phyloP scores from a whole-genome alignment of 2,888 invertebrate genomes.

The Hipparchia sbordonii region DNA sequence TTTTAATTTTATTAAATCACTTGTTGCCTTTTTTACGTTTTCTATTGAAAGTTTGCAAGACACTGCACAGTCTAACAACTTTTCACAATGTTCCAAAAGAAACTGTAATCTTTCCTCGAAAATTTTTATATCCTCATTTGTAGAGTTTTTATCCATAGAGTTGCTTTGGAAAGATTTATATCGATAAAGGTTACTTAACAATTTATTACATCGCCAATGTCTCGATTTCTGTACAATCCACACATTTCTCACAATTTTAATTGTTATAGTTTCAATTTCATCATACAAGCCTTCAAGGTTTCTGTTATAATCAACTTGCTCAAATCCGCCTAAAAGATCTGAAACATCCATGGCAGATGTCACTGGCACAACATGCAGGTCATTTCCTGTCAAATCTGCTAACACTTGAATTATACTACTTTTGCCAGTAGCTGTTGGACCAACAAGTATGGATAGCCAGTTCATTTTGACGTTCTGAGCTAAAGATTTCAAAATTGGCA shows the following conservation, averaged over 20 bases:
- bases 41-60: conserved; percentile 40
- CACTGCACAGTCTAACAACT: conserved; percentile 49
- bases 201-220: conserved; percentile 55
- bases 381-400: conserved; percentile 88
- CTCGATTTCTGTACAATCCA: conserved; percentile 58
- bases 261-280: conserved; percentile 80
- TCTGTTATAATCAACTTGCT: conserved; percentile 92
- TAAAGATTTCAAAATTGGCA: conserved; percentile 88
- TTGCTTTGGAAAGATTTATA: conserved; percentile 56
- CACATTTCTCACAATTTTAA: conserved; percentile 73
- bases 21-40: conserved; percentile 55
- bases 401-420: conserved; percentile 89
- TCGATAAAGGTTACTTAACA: conserved; percentile 59
- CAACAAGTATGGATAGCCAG: conserved; percentile 96
- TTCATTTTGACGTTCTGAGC: conserved; percentile 94
- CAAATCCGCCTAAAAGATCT: conserved; percentile 98
- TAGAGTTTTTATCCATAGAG: conserved; percentile 44
- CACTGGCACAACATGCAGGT: conserved; percentile 89
- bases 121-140: conserved; percentile 48
- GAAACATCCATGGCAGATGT: conserved; percentile 97
- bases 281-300: conserved; percentile 88
- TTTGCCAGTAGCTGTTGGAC: conserved; percentile 90
- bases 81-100: conserved; percentile 57
- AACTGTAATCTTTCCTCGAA: conserved; percentile 63
- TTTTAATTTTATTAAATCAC: conserved; percentile 64